phyloP scores from a whole-genome alignment of 2,888 invertebrate genomes.

The Pyrochroa serraticornis region DNA sequence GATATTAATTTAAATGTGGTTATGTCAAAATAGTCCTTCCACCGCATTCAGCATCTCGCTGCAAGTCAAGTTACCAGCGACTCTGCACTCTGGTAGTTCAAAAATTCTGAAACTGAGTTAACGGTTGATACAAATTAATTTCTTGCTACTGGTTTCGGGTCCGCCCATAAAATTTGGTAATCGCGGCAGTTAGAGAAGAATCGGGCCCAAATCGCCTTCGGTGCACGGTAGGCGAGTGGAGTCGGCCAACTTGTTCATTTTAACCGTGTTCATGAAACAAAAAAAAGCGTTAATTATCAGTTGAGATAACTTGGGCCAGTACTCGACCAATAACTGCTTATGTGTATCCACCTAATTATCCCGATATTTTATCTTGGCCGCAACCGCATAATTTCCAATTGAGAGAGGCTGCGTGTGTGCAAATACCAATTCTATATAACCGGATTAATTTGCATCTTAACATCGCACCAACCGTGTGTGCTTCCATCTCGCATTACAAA shows the following conservation, averaged over 20 bases:
- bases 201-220: no score
- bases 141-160: no score
- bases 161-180: no score
- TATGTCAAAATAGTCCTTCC: no score
- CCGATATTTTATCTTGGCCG: conserved; percentile 18
- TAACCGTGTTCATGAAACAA: not conserved
- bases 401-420: conserved; percentile 23
- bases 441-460: conserved; percentile 35
- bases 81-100: no score
- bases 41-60: no score
- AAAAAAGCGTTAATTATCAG: conserved; percentile 1
- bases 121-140: no score
- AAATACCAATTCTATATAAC: conserved; percentile 20
- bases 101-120: no score
- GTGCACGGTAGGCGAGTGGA: not conserved
- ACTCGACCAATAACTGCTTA: not conserved
- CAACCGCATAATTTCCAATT: conserved; percentile 14
- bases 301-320: not conserved
- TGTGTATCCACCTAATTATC: conserved; percentile 15
- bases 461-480: conserved; percentile 32
- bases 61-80: no score
- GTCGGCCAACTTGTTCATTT: not conserved
- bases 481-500: conserved; percentile 26
- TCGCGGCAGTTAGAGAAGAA: no score
- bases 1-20: no score